Evolutionary conservation across 2,888 invertebrate species (phyloP).

Genomic region (Ophraella communa): DNA sequence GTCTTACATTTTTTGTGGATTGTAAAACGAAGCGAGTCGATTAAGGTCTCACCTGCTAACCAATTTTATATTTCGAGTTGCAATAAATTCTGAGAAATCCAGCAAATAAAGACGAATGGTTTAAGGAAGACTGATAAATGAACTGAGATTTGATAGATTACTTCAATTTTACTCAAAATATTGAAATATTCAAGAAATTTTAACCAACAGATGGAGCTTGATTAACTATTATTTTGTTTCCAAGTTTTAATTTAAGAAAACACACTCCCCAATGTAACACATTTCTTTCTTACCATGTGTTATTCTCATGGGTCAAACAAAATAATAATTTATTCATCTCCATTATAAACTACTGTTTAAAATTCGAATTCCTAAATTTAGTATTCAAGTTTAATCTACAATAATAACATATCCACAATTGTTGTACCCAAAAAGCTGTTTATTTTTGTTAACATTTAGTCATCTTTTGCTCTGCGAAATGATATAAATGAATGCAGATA

Average conservation of each 20-base stretch:
- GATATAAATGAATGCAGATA: too few species aligned
- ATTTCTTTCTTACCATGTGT: too few species aligned
- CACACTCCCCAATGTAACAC: too few species aligned
- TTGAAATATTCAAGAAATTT: constrained; percentile 18
- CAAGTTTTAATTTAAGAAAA: too few species aligned
- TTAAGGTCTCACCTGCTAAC: constrained; percentile 21
- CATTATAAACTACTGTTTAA: not conserved
- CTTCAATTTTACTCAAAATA: constrained; percentile 23
- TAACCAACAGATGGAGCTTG: constrained; percentile 10
- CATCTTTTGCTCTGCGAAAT: too few species aligned
- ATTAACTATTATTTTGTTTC: constrained; percentile 9
- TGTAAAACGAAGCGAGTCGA: constrained; percentile 6
- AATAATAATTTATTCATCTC: not conserved
- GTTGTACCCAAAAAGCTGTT: not conserved
- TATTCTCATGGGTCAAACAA: too few species aligned
- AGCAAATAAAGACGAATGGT: constrained; percentile 25
- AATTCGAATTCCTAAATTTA: not conserved
- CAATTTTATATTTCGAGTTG: constrained; percentile 26
- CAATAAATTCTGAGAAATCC: constrained; percentile 26
- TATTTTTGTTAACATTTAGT: not conserved
- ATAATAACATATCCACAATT: not conserved
- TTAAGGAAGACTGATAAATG: constrained; percentile 26
- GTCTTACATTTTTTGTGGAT: not conserved
- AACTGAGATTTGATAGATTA: constrained; percentile 24
- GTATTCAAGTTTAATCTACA: not conserved